Evolutionary conservation across 2,113 vertebrate genomes (phyloP).

Genomic region (Callospermophilus lateralis): DNA sequence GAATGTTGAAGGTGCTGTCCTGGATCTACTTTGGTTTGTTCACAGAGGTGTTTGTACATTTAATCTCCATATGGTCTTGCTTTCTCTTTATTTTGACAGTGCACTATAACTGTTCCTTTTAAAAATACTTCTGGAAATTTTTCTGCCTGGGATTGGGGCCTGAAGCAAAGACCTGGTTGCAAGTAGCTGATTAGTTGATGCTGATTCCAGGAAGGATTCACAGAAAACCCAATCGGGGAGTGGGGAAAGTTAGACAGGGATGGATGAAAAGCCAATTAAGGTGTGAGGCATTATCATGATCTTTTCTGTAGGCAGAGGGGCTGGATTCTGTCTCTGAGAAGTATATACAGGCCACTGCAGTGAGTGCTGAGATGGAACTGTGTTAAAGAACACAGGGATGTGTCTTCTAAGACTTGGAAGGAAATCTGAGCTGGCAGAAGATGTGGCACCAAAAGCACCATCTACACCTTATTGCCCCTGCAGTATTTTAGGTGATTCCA

Average conservation of each 20-base stretch:
- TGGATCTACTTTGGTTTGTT: background rate
- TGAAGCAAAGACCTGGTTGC: background rate
- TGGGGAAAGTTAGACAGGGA: background rate
- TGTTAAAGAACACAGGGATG: background rate
- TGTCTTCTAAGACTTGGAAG: background rate
- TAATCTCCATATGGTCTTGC: background rate
- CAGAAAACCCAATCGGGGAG: background rate
- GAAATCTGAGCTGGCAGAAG: background rate
- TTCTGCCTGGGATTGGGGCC: background rate
- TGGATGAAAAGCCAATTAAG: background rate
- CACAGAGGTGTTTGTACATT: background rate
- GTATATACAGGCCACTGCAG: accelerated
- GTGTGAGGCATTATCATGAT: background rate
- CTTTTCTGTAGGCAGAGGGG: background rate
- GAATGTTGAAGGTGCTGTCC: background rate
- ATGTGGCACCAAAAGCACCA: background rate
- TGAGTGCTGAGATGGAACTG: background rate
- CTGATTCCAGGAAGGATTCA: background rate
- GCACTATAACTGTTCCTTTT: background rate
- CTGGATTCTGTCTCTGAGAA: background rate
- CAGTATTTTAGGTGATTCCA: background rate
- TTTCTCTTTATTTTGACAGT: conserved; percentile 18
- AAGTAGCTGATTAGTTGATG: background rate
- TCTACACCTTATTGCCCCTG: background rate
- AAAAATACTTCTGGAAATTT: background rate